Evolutionary conservation across 2,888 invertebrate species (phyloP).

Genomic region (Chloromyia formosa): DNA sequence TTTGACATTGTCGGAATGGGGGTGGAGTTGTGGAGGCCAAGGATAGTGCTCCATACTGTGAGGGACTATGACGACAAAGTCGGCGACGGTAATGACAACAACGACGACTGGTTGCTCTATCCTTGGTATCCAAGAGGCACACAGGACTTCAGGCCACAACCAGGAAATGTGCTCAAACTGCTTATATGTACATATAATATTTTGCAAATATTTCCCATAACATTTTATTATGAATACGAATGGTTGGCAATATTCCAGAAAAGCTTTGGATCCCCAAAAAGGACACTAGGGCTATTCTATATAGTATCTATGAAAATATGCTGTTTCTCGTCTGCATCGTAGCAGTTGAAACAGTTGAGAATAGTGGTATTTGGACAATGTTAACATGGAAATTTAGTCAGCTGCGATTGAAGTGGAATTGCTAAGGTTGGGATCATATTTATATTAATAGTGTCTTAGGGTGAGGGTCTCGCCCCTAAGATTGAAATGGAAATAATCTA

Average conservation of each 20-base stretch:
- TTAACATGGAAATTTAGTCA: too few relatives aligned
- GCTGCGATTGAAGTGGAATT: too few relatives aligned
- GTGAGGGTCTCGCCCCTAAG: too few relatives aligned
- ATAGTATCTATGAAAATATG: conserved; percentile 27
- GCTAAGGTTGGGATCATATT: too few relatives aligned
- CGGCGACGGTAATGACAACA: not conserved
- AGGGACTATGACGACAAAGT: not conserved
- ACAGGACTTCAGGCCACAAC: conserved; percentile 17
- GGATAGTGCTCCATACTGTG: not conserved
- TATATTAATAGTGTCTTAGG: too few relatives aligned
- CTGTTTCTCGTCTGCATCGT: not conserved
- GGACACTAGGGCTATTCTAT: conserved; percentile 32
- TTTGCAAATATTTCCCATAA: conserved; percentile 46
- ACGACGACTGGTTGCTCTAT: conserved; percentile 32
- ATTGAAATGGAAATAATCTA: too few relatives aligned
- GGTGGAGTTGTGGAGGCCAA: too few relatives aligned
- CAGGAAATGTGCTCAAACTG: conserved; percentile 36
- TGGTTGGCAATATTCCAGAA: conserved; percentile 47
- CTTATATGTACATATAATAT: conserved; percentile 37
- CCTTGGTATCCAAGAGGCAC: not conserved
- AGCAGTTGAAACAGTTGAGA: too few relatives aligned
- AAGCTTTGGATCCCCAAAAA: conserved; percentile 17
- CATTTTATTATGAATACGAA: conserved; percentile 49
- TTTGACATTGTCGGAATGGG: too few relatives aligned
- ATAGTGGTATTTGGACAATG: too few relatives aligned